Percentiles rank a stretch among this genome's conserved stretches.
These are phyloP conservation scores for Helobdella robusta DNA, from an alignment of 2,888 invertebrate genomes.

Conservation along the genomic window DNA sequence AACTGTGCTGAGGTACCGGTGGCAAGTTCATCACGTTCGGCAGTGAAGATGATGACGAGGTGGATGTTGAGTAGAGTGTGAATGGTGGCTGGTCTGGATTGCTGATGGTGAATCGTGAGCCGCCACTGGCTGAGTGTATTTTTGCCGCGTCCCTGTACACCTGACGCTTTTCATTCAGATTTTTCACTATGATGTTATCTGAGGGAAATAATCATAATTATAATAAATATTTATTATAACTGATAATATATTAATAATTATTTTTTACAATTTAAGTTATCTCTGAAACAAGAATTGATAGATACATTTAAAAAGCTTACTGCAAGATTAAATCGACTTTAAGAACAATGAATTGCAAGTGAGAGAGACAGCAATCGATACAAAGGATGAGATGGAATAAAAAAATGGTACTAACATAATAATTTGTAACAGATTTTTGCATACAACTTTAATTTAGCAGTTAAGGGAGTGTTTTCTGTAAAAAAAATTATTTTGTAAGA, in stretches of 20 bases:
- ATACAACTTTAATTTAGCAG: constrained; percentile 75
- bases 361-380: too few species aligned
- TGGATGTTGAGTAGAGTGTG: constrained; percentile 27
- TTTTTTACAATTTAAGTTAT: background rate
- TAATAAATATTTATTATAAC: too few species aligned
- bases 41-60: background rate
- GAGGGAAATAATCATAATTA: background rate
- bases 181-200: constrained; percentile 12
- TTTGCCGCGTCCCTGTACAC: constrained; percentile 24
- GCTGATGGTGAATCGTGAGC: constrained; percentile 19
- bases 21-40: too few species aligned
- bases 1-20: too few species aligned
- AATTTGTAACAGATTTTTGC: constrained; percentile 62
- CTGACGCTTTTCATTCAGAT: constrained; percentile 10
- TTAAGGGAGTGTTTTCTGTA: constrained; percentile 59
- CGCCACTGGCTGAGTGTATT: background rate
- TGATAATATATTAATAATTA: too few species aligned
- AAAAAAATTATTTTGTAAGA: constrained; percentile 11
- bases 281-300: background rate
- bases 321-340: constrained; percentile 17
- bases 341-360: too few species aligned
- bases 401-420: constrained; percentile 29
- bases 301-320: constrained; percentile 26
- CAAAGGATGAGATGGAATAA: too few species aligned
- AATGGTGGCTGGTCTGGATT: constrained; percentile 30